Evolutionary conservation across 2,797 vertebrate species (phyloP).

Genomic region (Cheirogaleus major): DNA sequence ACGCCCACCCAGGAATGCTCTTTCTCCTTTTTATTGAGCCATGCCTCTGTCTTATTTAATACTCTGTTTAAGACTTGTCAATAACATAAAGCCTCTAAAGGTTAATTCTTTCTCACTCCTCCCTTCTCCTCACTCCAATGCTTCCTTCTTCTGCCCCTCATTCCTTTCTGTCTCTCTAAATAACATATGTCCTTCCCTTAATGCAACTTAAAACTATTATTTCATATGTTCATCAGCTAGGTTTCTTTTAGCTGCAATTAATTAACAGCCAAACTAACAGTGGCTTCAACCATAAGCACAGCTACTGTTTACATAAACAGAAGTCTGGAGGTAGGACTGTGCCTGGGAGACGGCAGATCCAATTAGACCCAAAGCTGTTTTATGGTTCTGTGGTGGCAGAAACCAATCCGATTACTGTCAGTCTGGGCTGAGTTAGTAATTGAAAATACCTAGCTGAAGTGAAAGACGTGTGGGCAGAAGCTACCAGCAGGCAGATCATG

Average conservation of each 20-base stretch:
- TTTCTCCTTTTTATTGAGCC: neutral
- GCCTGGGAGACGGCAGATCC: conserved; percentile 49
- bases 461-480: conserved; percentile 21
- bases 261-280: conserved; percentile 31
- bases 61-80: neutral
- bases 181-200: neutral
- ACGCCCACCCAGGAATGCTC: neutral
- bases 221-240: neutral
- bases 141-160: neutral
- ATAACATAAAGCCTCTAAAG: neutral
- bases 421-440: conserved; percentile 49
- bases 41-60: neutral
- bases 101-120: neutral
- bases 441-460: conserved; percentile 63
- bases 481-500: conserved; percentile 46
- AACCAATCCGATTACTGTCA: conserved; percentile 63
- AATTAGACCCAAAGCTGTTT: conserved; percentile 58
- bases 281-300: conserved; percentile 21
- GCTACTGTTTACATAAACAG: conserved; percentile 57
- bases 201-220: neutral
- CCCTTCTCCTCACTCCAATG: neutral
- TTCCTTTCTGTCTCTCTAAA: conserved; percentile 20
- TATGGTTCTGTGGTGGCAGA: conserved; percentile 58
- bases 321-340: conserved; percentile 16
- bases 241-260: conserved; percentile 40